Evolutionary conservation across 2,888 invertebrate species (phyloP).

Genomic region (Salticus scenicus): DNA sequence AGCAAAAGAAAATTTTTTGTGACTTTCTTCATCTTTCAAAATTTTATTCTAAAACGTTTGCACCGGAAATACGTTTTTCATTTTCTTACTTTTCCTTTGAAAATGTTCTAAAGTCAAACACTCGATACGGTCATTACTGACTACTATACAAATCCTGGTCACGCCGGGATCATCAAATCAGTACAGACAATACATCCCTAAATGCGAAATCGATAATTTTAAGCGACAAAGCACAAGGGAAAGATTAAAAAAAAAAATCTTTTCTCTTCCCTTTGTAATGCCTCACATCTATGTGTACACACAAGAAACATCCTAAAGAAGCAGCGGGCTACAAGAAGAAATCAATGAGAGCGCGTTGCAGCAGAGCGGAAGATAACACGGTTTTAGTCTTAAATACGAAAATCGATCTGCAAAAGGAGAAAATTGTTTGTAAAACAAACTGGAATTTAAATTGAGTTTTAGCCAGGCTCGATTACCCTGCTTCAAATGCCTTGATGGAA

Average conservation of each 20-base stretch:
- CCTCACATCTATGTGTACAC: slow-evolving; percentile 13
- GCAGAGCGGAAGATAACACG: slow-evolving; percentile 49
- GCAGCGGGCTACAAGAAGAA: slow-evolving; percentile 35
- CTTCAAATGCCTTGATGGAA: slow-evolving; percentile 24
- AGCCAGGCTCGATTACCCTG: slow-evolving; percentile 59
- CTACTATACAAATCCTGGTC: background rate
- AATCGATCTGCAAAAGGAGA: slow-evolving; percentile 59
- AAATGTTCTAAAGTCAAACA: background rate
- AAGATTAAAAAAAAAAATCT: background rate
- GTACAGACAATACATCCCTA: slow-evolving; percentile 39
- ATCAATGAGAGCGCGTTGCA: slow-evolving; percentile 61
- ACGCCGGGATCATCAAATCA: slow-evolving; percentile 19
- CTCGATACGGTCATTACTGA: background rate
- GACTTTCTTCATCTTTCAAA: too few relatives aligned
- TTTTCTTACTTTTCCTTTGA: background rate
- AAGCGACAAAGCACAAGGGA: slow-evolving; percentile 8
- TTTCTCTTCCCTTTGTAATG: background rate
- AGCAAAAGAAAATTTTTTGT: too few relatives aligned
- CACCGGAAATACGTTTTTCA: too few relatives aligned
- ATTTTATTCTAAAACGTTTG: too few relatives aligned
- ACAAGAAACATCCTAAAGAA: slow-evolving; percentile 53
- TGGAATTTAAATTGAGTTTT: slow-evolving; percentile 69
- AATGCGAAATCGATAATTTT: slow-evolving; percentile 56
- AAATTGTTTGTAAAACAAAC: slow-evolving; percentile 69
- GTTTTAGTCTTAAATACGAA: slow-evolving; percentile 53